Evolutionary conservation across 2,113 vertebrate species (phyloP), one percentile per base, ranked within the genome.

Genomic region (Rhizomys pruinosus): DNA sequence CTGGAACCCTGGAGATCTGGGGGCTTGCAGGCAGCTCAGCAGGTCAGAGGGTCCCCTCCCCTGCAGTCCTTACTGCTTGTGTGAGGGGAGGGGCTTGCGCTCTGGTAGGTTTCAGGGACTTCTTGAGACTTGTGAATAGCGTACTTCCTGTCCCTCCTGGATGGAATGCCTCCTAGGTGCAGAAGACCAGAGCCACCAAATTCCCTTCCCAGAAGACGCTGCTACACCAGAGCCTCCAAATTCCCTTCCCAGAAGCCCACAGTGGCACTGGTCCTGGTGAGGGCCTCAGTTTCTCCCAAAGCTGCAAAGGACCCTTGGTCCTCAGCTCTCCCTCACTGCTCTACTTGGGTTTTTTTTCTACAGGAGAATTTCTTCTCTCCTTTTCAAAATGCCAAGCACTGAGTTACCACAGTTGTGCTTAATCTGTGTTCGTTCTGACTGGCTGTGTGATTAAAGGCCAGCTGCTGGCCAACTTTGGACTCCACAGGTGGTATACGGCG

Each of bases 231-330:
- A n/a, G 27, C n/a, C n/a, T n/a, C n/a, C n/a, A n/a, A n/a, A n/a
- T n/a, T n/a, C n/a, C n/a, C n/a, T n/a, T n/a, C n/a, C n/a, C n/a
- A n/a, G n/a, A n/a, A n/a, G n/a, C 29, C 16, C 71, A 8, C 32
- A 12, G 72, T 7, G 9, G 32, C 29, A 34, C 52, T n/a, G 2
- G 77, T 47, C n/a, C 25, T 63, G 17, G 20, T 4, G 3, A 68
- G 37, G n/a, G n/a, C n/a, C n/a, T 9, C 4, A 0, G 15, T 69
- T 76, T 34, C 78, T 12, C 0, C 25, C 13, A 2, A n/a, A 3
- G 37, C 13, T 39, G 37, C 5, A 3, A 72, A 63, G 80, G 37
- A n/a, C 25, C 64, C 59, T 32, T 15, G 39, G 22, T 47, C 74
- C 74, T 22, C 22, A 13, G 80, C 22, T 2, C 52, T 9, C 15